phyloP scores from a whole-genome alignment of 2,113 vertebrate genomes.

The Mungos mungo region DNA sequence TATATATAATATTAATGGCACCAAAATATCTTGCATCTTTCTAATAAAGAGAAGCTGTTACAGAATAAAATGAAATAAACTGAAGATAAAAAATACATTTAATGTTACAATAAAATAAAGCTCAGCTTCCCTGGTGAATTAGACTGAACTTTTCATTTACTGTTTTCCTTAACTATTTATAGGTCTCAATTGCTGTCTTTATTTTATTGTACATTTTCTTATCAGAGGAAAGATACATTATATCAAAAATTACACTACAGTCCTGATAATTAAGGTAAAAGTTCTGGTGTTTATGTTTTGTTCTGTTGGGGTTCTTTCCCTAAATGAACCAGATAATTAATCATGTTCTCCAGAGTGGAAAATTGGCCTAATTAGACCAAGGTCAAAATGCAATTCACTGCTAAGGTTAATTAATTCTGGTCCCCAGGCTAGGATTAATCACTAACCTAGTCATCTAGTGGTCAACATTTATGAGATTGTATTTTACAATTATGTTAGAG shows the following conservation, averaged over 20 bases:
- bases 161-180: conserved; percentile 3
- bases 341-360: conserved; percentile 60
- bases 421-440: conserved; percentile 48
- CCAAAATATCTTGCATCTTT: not conserved
- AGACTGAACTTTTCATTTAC: not conserved
- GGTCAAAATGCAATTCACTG: conserved; percentile 62
- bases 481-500: conserved; percentile 27
- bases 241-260: conserved; percentile 6
- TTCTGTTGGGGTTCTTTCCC: conserved; percentile 30
- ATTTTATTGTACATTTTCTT: not conserved
- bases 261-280: not conserved
- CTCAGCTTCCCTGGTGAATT: not conserved
- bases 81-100: not conserved
- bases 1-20: not conserved
- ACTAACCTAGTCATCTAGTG: conserved; percentile 35
- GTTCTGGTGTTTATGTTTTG: conserved; percentile 2
- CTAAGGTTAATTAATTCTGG: conserved; percentile 71
- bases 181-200: not conserved
- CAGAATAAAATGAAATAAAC: not conserved
- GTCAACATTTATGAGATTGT: conserved; percentile 33
- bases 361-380: conserved; percentile 71
- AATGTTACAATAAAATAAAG: conserved; percentile 5
- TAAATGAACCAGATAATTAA: conserved; percentile 71
- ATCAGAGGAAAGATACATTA: not conserved
- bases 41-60: not conserved